These are phyloP conservation scores for Phalloptychus januarius DNA, from an alignment of 2,797 vertebrate species.

Conservation along the genomic window DNA sequence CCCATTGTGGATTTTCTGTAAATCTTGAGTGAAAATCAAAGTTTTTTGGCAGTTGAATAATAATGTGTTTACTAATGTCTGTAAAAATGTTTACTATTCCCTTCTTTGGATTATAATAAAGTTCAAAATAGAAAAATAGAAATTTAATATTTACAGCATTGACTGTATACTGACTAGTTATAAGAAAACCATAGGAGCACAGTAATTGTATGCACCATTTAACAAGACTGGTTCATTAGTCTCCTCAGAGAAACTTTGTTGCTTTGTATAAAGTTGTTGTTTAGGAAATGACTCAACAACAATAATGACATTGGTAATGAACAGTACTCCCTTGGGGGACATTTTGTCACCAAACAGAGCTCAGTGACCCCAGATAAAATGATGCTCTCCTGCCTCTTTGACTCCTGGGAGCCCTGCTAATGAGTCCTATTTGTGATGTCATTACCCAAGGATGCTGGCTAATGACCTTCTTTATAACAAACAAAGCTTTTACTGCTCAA, in stretches of 20 bases:
- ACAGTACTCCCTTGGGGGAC: conserved; percentile 16
- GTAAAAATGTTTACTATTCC: background rate
- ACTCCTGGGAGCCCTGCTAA: conserved; percentile 61
- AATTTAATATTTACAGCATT: background rate
- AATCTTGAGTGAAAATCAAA: background rate
- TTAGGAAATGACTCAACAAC: conserved; percentile 13
- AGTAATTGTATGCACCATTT: background rate
- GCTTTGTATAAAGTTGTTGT: conserved; percentile 7
- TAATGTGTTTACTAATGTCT: background rate
- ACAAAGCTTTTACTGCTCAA: conserved; percentile 64
- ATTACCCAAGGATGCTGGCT: conserved; percentile 57
- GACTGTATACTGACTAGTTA: background rate
- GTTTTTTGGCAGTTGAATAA: background rate
- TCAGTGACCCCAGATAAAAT: conserved; percentile 51
- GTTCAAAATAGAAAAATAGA: background rate
- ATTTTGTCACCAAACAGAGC: conserved; percentile 37
- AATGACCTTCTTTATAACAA: conserved; percentile 70
- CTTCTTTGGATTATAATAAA: background rate
- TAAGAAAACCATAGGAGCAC: background rate
- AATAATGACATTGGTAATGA: conserved; percentile 27
- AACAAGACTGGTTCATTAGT: background rate
- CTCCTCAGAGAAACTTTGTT: background rate
- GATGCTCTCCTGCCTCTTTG: conserved; percentile 31
- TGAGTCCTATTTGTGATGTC: conserved; percentile 66
- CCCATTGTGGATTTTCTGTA: background rate